phyloP scores from a whole-genome alignment of 2,797 vertebrate genomes.

The Anolis apletophallus region DNA sequence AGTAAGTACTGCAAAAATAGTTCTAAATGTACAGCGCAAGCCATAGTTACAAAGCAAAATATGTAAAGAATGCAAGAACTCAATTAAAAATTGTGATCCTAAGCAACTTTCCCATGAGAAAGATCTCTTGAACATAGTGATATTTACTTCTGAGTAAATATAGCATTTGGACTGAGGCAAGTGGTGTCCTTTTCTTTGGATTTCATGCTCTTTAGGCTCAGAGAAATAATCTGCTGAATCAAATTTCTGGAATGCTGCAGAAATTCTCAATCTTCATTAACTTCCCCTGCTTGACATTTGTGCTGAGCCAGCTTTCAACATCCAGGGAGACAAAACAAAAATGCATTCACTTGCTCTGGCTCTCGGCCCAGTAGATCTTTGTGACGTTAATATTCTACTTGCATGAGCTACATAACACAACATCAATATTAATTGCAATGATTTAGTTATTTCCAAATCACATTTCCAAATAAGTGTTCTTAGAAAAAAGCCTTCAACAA shows the following conservation, averaged over 20 bases:
- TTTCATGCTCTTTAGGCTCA: not conserved
- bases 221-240: conserved; percentile 19
- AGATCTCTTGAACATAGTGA: not conserved
- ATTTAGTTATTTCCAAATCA: not conserved
- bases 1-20: too few relatives aligned
- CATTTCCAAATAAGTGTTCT: not conserved
- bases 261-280: conserved; percentile 32
- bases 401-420: not conserved
- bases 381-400: conserved; percentile 1
- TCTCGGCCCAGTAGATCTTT: not conserved
- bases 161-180: not conserved
- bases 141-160: not conserved
- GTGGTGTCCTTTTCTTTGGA: not conserved
- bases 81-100: not conserved
- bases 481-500: not conserved
- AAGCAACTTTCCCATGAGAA: not conserved
- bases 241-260: conserved; percentile 16
- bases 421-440: not conserved
- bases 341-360: not conserved
- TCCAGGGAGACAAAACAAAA: not conserved
- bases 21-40: not conserved
- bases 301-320: conserved; percentile 9
- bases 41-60: not conserved
- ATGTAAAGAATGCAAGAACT: not conserved
- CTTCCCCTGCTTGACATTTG: conserved; percentile 11